Evolutionary conservation across 2,888 invertebrate genomes (phyloP).

Genomic region (Helobdella robusta): DNA sequence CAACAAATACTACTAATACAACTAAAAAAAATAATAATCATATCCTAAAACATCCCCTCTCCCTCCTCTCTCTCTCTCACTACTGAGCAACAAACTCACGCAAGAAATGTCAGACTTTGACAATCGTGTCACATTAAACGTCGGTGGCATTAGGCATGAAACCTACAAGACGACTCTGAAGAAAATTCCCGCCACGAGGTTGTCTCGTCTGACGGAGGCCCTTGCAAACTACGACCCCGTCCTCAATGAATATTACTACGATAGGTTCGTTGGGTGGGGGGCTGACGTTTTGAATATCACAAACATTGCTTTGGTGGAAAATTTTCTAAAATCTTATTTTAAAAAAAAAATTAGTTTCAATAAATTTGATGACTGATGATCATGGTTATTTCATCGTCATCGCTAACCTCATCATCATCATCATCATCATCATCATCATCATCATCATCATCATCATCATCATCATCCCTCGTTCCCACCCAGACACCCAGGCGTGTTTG

Average conservation of each 20-base stretch:
- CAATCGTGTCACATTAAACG: constrained; percentile 94
- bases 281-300: not conserved
- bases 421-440: not conserved
- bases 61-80: not conserved
- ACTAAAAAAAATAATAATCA: not conserved
- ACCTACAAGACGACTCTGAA: constrained; percentile 65
- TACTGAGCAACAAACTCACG: not conserved
- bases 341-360: not conserved
- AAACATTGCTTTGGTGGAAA: not conserved
- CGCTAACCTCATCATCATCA: no score
- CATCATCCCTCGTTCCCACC: not conserved
- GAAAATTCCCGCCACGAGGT: constrained; percentile 89
- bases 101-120: constrained; percentile 54
- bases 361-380: no score
- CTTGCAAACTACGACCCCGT: constrained; percentile 98
- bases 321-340: not conserved
- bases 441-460: not conserved
- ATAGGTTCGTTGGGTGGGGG: constrained; percentile 7
- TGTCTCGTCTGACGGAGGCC: constrained; percentile 87
- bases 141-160: constrained; percentile 88
- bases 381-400: no score
- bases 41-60: not conserved
- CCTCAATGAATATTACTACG: constrained; percentile 98
- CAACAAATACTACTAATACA: not conserved
- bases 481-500: constrained; percentile 83